Evolutionary conservation across 2,888 invertebrate genomes (phyloP).

Genomic region (Entomobrya multifasciata): DNA sequence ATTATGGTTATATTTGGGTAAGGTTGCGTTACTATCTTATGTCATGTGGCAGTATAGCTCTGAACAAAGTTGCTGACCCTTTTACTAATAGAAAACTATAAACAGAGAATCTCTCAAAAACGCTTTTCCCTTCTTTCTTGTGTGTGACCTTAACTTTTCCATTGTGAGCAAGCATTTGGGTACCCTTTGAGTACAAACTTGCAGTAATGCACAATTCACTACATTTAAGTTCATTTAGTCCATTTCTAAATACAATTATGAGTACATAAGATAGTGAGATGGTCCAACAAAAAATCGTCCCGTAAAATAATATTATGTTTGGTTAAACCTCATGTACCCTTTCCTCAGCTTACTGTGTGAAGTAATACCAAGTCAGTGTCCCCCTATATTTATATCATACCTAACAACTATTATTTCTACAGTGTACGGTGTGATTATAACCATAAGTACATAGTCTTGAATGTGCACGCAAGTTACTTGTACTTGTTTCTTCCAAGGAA

Average conservation of each 20-base stretch:
- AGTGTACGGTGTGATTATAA: background rate
- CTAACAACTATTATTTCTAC: background rate
- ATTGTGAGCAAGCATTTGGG: background rate
- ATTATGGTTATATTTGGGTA: constrained; percentile 17
- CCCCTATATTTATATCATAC: background rate
- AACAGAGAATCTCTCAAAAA: constrained; percentile 43
- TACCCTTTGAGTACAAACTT: constrained; percentile 3
- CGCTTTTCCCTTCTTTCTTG: constrained; percentile 46
- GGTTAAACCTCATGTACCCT: constrained; percentile 12
- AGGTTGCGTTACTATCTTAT: too few species aligned
- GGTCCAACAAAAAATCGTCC: constrained; percentile 36
- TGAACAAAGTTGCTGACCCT: constrained; percentile 57
- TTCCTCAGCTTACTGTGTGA: background rate
- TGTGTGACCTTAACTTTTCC: constrained; percentile 68
- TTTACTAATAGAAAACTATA: constrained; percentile 28
- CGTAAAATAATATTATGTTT: constrained; percentile 51
- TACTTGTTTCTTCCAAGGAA: constrained; percentile 56
- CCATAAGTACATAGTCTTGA: too few species aligned
- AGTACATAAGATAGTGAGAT: constrained; percentile 17
- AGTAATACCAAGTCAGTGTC: too few species aligned
- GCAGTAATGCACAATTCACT: background rate
- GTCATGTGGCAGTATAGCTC: background rate
- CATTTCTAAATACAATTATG: too few species aligned
- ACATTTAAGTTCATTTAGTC: too few species aligned
- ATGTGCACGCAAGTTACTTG: constrained; percentile 3